Evolutionary conservation across 2,888 invertebrate genomes (phyloP).

Genomic region (Bimastos eiseni): DNA sequence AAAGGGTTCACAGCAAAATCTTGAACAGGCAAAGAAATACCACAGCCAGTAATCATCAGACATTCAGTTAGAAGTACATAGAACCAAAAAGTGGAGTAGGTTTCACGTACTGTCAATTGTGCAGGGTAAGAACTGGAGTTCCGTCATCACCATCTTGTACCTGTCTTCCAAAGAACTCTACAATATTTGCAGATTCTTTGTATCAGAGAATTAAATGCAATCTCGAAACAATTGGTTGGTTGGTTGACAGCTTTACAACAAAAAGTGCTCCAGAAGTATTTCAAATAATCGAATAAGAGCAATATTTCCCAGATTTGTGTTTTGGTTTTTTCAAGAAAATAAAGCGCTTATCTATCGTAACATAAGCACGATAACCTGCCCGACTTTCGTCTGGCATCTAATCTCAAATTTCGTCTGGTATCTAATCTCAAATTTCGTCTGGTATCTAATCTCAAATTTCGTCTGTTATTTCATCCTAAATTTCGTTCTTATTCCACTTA

Average conservation of each 20-base stretch:
- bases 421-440: neutral
- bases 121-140: constrained; percentile 41
- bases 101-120: constrained; percentile 43
- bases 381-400: neutral
- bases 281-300: neutral
- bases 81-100: neutral
- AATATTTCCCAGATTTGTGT: neutral
- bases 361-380: neutral
- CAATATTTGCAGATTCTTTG: neutral
- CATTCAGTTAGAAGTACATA: neutral
- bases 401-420: neutral
- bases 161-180: constrained; percentile 42
- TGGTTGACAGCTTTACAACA: neutral
- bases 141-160: constrained; percentile 45
- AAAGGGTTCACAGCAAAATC: neutral
- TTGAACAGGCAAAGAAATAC: neutral
- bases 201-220: neutral
- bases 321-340: neutral
- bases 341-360: neutral
- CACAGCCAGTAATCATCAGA: neutral
- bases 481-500: neutral
- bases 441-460: neutral
- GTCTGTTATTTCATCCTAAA: neutral
- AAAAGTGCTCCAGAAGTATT: neutral
- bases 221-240: too few relatives aligned